These are phyloP conservation scores for Drosophila fuyamai DNA, from an alignment of 1,140 invertebrate genomes.

Conservation along the genomic window DNA sequence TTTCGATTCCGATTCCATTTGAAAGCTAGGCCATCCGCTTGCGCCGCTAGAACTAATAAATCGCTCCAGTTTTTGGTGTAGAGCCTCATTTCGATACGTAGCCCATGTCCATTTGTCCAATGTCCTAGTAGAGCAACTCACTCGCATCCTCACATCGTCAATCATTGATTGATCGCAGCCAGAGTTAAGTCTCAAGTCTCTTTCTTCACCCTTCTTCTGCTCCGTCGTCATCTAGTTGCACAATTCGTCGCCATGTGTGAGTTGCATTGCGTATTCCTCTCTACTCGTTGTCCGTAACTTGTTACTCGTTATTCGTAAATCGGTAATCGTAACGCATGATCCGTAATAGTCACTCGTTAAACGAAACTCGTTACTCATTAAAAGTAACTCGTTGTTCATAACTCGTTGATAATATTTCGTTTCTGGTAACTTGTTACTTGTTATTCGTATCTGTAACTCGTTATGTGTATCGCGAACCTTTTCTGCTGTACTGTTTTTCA, in stretches of 20 bases:
- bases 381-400: constrained; percentile 6
- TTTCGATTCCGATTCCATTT: constrained; percentile 44
- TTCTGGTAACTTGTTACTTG: background rate
- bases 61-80: constrained; percentile 72
- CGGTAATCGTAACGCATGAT: constrained; percentile 20
- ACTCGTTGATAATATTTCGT: constrained; percentile 1
- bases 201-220: constrained; percentile 31
- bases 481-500: constrained; percentile 12
- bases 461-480: background rate
- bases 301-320: constrained; percentile 13
- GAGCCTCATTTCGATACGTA: constrained; percentile 48
- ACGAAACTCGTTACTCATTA: constrained; percentile 8
- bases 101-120: constrained; percentile 39
- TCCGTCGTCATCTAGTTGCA: constrained; percentile 70
- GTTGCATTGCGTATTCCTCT: constrained; percentile 55
- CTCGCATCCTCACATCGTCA: constrained; percentile 20
- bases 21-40: constrained; percentile 67
- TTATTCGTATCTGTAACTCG: background rate
- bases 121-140: constrained; percentile 44
- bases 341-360: constrained; percentile 19
- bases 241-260: constrained; percentile 80
- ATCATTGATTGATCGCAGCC: constrained; percentile 37
- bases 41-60: constrained; percentile 84
- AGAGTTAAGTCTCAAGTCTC: constrained; percentile 22
- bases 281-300: constrained; percentile 31